Conservation (phyloP, 2,888 invertebrate genomes). For the Stenolophus ochropezus region DNA sequence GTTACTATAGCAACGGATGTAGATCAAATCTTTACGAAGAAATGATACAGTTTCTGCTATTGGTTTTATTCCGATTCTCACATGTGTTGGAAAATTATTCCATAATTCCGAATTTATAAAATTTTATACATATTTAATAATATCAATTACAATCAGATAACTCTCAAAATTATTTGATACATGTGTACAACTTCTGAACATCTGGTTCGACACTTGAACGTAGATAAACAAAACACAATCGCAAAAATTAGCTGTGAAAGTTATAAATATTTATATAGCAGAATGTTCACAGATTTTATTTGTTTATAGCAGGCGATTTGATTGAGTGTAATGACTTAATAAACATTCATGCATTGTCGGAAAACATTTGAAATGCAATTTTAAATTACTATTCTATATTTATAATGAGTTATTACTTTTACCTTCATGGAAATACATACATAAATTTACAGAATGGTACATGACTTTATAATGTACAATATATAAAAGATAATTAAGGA, state of each 20-base stretch:
- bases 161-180: not conserved
- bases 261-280: conserved; percentile 9
- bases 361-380: not conserved
- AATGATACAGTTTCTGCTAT: not conserved
- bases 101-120: no score
- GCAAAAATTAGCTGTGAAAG: not conserved
- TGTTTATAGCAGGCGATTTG: not conserved
- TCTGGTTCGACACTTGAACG: not conserved
- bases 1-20: conserved; percentile 21
- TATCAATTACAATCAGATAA: not conserved
- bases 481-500: no score
- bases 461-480: no score
- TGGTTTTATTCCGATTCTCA: not conserved
- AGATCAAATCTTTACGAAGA: conserved; percentile 8
- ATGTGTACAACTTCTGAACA: not conserved
- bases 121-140: no score
- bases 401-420: no score
- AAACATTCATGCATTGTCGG: not conserved
- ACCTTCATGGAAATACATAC: no score
- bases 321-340: not conserved
- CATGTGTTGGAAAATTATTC: not conserved
- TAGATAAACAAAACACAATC: not conserved
- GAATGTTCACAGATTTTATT: not conserved
- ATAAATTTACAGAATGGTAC: no score
- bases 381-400: not conserved